Evolutionary conservation across 1,140 invertebrate species (phyloP), one percentile per base, ranked within the genome.

Genomic region (Drosophila burlai): DNA sequence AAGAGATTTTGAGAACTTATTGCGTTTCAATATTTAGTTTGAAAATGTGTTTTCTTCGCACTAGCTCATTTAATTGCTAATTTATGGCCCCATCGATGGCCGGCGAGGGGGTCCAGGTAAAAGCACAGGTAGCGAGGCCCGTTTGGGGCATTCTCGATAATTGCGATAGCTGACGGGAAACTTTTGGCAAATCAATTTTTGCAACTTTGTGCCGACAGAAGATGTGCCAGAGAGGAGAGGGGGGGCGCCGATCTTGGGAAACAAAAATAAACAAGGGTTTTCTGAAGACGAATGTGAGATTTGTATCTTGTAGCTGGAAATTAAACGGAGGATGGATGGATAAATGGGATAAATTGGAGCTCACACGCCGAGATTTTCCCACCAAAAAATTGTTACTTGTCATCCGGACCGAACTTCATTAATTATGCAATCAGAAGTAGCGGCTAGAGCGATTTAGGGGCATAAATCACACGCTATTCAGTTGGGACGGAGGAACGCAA

Each of bases 391-490:
- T 73, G 78, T 79, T 84, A 81, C 81, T 73, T 68, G 65, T 79
- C 67, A 77, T 77, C 65, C 58, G 55, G 45, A 18, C 55, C 40
- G 46, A 63, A 78, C 60, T 74, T 90, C 86, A 90, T 90, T 91
- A 90, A 85, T 90, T 90, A 89, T 89, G 85, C 85, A 89, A 89
- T 90, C 85, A 90, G 78, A 90, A 89, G 84, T 89, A 90, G 82
- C 81, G 83, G 84, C 82, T 89, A 90, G 84, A 89, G 85, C 78
- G 85, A 90, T 90, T 89, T 89, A 90, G 83, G 61, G 79, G 86
- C 85, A 89, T 89, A 89, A 89, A 89, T 89, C 78, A 90, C 79
- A 90, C 82, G 85, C 82, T 90, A 71, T 74, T 85, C 82, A 52
- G 64, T 42, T 52, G 54, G 40, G 45, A 45, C 29, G 45, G 29